Base-by-base conservation (phyloP, 1,140 invertebrate species). In the Heliconius congener region DNA sequence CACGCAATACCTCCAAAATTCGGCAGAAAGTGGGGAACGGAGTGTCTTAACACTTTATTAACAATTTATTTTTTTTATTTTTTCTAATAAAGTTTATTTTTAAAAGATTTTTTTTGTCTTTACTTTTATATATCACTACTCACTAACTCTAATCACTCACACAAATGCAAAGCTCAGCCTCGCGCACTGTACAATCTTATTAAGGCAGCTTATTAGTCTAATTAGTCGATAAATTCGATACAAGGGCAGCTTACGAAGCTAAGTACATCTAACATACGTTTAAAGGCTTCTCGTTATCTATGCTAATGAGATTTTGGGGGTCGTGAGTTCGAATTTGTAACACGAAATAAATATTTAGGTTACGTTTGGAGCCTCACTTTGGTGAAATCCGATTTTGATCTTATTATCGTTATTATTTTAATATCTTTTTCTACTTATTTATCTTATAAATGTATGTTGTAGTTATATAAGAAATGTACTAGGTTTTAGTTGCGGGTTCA, bases 271-370 rank as follows among this genome's bases (percentile, higher is more conserved):
- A 60, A 60, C 57, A 66, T 66, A 66, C 23, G 30, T 66, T 66
- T 66, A 66, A 66, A 66, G 60, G 60, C n/a, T 66, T 66, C 60
- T 16, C 23, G 23, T 27, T 66, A 66, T 27, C 23, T 66, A 66
- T 66, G 60, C 8, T 66, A 66, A 66, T 66, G 23, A 66, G 60
- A 66, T 66, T 66, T 66, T 27, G 23, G 60, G 60, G 60, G 60
- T 66, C 60, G 13, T 27, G 23, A 66, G 60, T 66, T 66, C 27
- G 23, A 30, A 66, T 66, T 66, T 66, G 23, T 1, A 37, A 37
- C 60, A n/a, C 19, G 19, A 66, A 66, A 66, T 27, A 27, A 66
- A 27, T 66, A 27, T 27, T 66, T 27, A 66, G 16, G 9, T 66
- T 27, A n/a, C 8, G 4, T 27, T 66, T 66, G 23, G 60, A 66